Evolutionary conservation across 1,140 invertebrate species (phyloP).

Genomic region (Drosophila parabipectinata): DNA sequence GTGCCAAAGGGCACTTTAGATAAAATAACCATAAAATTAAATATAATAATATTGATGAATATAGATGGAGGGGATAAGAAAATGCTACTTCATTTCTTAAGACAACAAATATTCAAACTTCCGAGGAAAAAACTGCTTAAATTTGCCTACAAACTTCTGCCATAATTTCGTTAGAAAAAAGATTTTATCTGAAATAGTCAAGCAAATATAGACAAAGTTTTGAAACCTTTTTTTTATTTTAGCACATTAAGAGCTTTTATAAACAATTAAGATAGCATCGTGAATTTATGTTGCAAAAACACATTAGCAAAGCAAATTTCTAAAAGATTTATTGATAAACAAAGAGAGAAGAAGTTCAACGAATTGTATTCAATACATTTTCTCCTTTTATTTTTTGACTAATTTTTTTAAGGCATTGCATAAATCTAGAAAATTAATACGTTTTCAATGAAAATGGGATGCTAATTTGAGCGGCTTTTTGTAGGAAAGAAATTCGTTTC

Average conservation of each 20-base stretch:
- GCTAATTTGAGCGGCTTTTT: constrained; percentile 56
- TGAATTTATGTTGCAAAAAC: constrained; percentile 28
- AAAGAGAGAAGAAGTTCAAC: constrained; percentile 7
- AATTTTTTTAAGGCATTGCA: background rate
- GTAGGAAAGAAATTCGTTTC: constrained; percentile 51
- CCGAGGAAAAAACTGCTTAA: background rate
- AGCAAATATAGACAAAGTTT: constrained; percentile 8
- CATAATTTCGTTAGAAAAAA: background rate
- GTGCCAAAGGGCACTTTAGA: constrained; percentile 34
- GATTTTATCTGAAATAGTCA: background rate
- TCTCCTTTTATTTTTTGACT: constrained; percentile 1
- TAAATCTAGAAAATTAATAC: constrained; percentile 45
- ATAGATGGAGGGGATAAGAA: constrained; percentile 8
- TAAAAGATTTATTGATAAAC: constrained; percentile 39
- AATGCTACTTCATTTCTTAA: constrained; percentile 6
- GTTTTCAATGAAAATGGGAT: constrained; percentile 66
- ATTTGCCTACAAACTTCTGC: background rate
- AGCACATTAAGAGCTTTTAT: constrained; percentile 36
- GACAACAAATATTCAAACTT: background rate
- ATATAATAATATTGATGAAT: constrained; percentile 19
- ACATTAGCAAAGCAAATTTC: constrained; percentile 68
- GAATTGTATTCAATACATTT: constrained; percentile 15
- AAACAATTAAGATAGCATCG: constrained; percentile 55
- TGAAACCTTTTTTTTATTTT: constrained; percentile 6
- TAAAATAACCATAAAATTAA: constrained; percentile 9